phyloP scores from a whole-genome alignment of 2,113 vertebrate species.

The Rhadina sibilatrix region DNA sequence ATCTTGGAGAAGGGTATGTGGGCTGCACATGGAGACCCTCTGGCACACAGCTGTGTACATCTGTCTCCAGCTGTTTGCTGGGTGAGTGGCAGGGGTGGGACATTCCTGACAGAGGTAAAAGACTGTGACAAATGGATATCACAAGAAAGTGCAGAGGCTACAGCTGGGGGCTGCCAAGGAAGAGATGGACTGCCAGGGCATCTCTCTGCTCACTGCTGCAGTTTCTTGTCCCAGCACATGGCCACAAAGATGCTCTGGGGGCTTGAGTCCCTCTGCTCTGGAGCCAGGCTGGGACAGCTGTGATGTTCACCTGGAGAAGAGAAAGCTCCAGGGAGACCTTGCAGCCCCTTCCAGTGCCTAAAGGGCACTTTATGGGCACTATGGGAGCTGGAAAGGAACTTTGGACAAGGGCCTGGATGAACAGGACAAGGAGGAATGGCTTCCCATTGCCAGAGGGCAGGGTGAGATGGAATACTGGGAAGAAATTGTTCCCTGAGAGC shows the following conservation, averaged over 20 bases:
- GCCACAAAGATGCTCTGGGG: background rate
- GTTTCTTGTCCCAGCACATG: background rate
- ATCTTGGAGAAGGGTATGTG: background rate
- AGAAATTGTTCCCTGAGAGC: background rate
- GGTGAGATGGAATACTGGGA: background rate
- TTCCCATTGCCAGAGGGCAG: background rate
- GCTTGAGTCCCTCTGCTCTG: background rate
- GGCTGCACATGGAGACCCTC: background rate
- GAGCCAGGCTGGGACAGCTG: background rate
- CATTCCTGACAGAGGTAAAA: background rate
- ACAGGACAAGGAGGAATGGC: background rate
- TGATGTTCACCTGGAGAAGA: background rate
- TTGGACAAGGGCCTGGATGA: background rate
- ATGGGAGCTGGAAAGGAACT: background rate
- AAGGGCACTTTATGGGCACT: background rate
- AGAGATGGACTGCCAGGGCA: background rate
- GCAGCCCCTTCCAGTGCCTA: background rate
- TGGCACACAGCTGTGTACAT: background rate
- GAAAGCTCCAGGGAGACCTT: background rate
- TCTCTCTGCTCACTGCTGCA: background rate
- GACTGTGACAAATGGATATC: background rate
- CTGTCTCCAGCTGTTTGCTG: background rate
- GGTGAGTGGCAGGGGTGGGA: background rate
- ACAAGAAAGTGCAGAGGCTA: background rate
- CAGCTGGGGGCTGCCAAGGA: background rate